Evolutionary conservation across 2,888 invertebrate species (phyloP), one percentile per base, ranked within the genome.

Genomic region (Andrena marginata): DNA sequence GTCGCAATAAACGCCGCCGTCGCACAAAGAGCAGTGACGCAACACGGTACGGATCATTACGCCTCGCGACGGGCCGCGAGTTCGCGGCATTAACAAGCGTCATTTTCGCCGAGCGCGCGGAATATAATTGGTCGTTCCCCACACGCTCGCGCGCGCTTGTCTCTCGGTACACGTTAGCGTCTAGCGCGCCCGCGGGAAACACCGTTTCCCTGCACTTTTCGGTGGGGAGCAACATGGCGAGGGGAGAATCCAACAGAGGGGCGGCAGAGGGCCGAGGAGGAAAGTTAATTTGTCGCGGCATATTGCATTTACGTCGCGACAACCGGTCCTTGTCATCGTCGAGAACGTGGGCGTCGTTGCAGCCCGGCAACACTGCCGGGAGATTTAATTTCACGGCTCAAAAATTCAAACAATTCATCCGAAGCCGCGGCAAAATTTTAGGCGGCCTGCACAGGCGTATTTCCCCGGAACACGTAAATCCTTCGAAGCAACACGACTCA

Each of bases 311-410:
- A 33, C 16, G 33, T 49, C n/a, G 49, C 48, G 59, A 10, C 23
- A 4, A n/a, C 29, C 16, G 23, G 20, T 23, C 48, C 23, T 42
- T 13, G 48, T 5, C 35, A 31, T 23, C 29, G 48, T 49, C 8
- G 29, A 48, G 42, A n/a, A 54, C 10, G 64, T 3, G 42, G 42
- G 42, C 33, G 7, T 33, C 23, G 54, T 31, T 51, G 31, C 26
- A n/a, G 35, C 0, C 10, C 29, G 31, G 54, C 54, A 63, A 68
- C 75, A 54, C 76, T 49, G 67, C 29, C 59, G 69, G 42, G 35
- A 65, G 64, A 73, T 75, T 77, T 77, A 74, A 85, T 85, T 85
- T 80, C 65, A 73, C 49, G 71, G 60, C 75, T 85, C 54, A 77
- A 85, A 85, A 85, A 85, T 75, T 81, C 71, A 75, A 56, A 69